Base-by-base conservation (phyloP, 1,140 invertebrate genomes). In the Papilio polyxenes region DNA sequence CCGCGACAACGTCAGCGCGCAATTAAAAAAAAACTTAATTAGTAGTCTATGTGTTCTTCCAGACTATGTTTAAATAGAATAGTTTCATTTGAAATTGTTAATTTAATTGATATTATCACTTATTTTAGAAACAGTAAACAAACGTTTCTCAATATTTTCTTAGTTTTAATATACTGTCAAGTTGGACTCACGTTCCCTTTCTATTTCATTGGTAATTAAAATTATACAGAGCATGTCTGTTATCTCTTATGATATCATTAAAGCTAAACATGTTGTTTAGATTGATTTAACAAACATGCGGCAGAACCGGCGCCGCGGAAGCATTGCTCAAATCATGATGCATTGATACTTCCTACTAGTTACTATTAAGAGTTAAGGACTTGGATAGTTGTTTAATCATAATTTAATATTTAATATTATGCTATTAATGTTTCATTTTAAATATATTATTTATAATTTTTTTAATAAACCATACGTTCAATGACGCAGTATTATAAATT, bases 221-320 rank as follows among this genome's bases (percentile, higher is more conserved):
- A 59, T 59, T 8, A 59, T 59, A 59, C 56, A 59, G 56, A 59
- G 62, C 59, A 65, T 23, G 20, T 65, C 62, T 65, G 62, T 75
- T 75, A 75, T 75, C 40, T 75, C n/a, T 75, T 75, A 75, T 75
- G 17, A 48, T 48, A 75, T 75, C 9, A 75, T 75, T 75, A 75
- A 40, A 44, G 44, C 74, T 75, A 49, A 49, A 40, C 44, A 75
- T 75, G 44, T 75, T 75, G 44, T 17, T 75, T 48, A 75, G 74
- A 75, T n/a, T 75, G 44, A 48, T 75, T 75, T 44, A 49, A 75
- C 74, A 75, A 75, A 44, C 44, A 48, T 75, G 40, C 74, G 74
- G 74, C 44, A 75, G 40, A n/a, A 13, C 10, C 40, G 40, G 74
- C n/a, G 44, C 74, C 74, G 74, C 74, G 74, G 44, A 75, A 75